Evolutionary conservation across 2,113 vertebrate species (phyloP).

Genomic region (Sus scrofa): T2T-Sscrofa CM000814.6:98686501-98687000

Average conservation of each 20-base stretch:
- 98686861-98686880: not conserved
- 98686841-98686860: not conserved
- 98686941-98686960: not conserved
- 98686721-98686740: not conserved
- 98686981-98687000: not conserved
- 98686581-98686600: not conserved
- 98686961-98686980: not conserved
- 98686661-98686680: not conserved
- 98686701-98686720: too few relatives aligned
- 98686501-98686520: not conserved
- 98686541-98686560: not conserved
- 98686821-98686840: not conserved
- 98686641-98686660: not conserved
- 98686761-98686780: not conserved
- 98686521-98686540: not conserved
- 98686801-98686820: not conserved
- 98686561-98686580: not conserved
- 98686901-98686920: not conserved
- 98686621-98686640: not conserved
- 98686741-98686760: not conserved
- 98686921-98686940: not conserved
- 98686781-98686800: not conserved
- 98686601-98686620: not conserved
- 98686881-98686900: not conserved
- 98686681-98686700: too few relatives aligned